Conservation (phyloP, 2,888 invertebrate genomes). For the Doris montereyensis region DNA sequence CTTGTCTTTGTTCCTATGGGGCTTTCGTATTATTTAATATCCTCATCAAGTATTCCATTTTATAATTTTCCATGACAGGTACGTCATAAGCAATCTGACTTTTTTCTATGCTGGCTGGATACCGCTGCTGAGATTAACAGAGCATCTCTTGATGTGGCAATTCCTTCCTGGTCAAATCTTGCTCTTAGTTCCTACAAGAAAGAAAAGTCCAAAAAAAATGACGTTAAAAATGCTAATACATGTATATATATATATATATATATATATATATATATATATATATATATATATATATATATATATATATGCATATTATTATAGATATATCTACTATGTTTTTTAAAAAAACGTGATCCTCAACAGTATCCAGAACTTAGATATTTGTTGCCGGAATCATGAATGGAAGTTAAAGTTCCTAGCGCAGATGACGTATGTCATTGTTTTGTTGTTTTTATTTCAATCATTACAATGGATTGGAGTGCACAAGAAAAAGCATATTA, state of each 20-base stretch:
- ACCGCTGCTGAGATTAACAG: constrained; percentile 8
- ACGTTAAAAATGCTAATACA: background rate
- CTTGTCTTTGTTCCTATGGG: too few relatives aligned
- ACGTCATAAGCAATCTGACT: background rate
- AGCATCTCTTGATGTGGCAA: background rate
- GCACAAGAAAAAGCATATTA: too few relatives aligned
- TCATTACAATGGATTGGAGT: too few relatives aligned
- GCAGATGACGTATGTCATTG: too few relatives aligned
- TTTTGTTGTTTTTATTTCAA: too few relatives aligned
- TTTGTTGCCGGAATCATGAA: too few relatives aligned
- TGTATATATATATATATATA: constrained; percentile 10
- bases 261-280: constrained; percentile 1
- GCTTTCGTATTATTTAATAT: too few relatives aligned
- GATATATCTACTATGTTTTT: background rate
- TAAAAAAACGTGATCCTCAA: too few relatives aligned
- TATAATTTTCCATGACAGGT: background rate
- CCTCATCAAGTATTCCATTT: too few relatives aligned
- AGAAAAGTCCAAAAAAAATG: background rate
- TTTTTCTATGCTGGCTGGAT: constrained; percentile 9
- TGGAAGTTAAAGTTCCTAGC: too few relatives aligned
- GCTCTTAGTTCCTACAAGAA: constrained; percentile 1
- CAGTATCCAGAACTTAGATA: too few relatives aligned
- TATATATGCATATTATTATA: background rate
- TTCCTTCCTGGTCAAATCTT: constrained; percentile 17
- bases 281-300: background rate